Base-by-base conservation (phyloP, 1,140 invertebrate genomes). In the Manduca sexta region DNA sequence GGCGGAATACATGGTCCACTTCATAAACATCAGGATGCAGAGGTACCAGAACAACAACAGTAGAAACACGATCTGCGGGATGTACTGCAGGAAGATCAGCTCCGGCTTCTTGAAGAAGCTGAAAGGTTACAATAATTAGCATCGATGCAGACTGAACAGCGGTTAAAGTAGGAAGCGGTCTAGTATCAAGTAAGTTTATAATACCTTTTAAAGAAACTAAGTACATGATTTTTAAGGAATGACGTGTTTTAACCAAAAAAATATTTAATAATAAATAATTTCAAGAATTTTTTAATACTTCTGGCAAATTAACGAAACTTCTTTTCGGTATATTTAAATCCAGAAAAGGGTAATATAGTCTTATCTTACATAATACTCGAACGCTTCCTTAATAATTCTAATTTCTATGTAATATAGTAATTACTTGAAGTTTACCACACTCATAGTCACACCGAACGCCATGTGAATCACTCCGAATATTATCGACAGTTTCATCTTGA, bases 401-500 rank as follows among this genome's bases (percentile, higher is more conserved):
- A 51, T 70, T 78, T 82, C 78, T 82, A 82, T 75, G 70, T 26
- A 76, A 80, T 77, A 71, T 50, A 78, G 70, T 80, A 83, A 83
- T 85, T 85, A 96, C 93, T 92, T 77, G 84, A 96, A 94, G 88
- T 98, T 98, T 63, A 92, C 87, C 49, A 96, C 88, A 79, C 93
- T 93, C 47, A 97, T 88, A 56, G 89, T 87, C 18, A 98, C 91
- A 31, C 96, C 96, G 86, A 98, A 98, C 40, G 94, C 89, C 97
- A 98, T 98, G 74, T 98, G 97, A 48, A 90, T 73, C 8, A 98
- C 94, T 2, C 96, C 97, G 67, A 97, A 91, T 70, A 97, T 95
- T 52, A 98, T 94, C 0, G 96, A 97, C 21, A 97, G 84, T 78
- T 98, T 98, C 97, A 98, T 98, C 86, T 98, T 98, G 84, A 93